Conservation (phyloP, 2,888 invertebrate genomes). For the Graphium colonna region DNA sequence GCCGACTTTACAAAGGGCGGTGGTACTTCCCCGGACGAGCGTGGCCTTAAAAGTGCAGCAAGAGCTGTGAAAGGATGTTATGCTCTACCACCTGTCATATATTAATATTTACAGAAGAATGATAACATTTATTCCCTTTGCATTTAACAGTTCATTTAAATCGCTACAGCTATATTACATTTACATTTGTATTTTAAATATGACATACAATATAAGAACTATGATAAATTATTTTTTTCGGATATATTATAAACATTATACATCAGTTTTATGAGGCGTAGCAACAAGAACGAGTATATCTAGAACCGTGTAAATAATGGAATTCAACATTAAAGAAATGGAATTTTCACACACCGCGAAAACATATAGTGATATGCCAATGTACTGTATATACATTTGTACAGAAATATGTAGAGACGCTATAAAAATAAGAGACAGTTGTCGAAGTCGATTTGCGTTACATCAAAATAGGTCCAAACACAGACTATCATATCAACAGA, state of each 20-base stretch:
- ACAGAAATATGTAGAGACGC: conserved; percentile 38
- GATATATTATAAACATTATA: conserved; percentile 69
- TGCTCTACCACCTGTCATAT: too few species aligned
- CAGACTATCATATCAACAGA: not conserved
- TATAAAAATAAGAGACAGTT: conserved; percentile 22
- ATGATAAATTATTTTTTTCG: conserved; percentile 56
- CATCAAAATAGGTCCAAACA: conserved; percentile 1
- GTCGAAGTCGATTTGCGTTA: not conserved
- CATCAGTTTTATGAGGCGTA: conserved; percentile 64
- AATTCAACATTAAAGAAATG: conserved; percentile 6
- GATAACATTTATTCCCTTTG: conserved; percentile 63
- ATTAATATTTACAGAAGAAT: conserved; percentile 30
- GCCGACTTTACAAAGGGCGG: too few species aligned
- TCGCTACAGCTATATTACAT: conserved; percentile 49
- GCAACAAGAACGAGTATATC: conserved; percentile 50
- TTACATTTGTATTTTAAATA: conserved; percentile 42
- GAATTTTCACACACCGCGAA: conserved; percentile 8
- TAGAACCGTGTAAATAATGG: conserved; percentile 9
- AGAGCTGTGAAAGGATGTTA: too few species aligned
- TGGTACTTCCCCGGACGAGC: too few species aligned
- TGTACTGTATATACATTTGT: conserved; percentile 64
- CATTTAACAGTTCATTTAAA: conserved; percentile 51
- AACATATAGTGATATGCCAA: conserved; percentile 63
- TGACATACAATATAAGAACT: conserved; percentile 52
- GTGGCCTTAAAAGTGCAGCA: too few species aligned